Evolutionary conservation across 2,888 invertebrate genomes (phyloP).

Genomic region (Torymus texanus): DNA sequence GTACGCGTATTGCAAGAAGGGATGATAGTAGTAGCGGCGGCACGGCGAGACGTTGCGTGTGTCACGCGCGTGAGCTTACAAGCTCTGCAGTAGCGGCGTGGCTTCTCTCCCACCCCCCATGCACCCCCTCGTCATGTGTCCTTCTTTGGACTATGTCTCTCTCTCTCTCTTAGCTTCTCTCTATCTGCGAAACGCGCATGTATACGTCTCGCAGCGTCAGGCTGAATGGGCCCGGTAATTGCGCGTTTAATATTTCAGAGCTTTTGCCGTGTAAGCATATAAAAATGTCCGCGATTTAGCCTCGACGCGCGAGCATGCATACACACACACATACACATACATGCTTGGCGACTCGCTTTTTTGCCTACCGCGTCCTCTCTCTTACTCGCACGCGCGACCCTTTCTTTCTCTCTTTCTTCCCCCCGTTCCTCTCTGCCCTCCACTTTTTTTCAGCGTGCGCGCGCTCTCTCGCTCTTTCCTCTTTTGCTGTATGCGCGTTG

Average conservation of each 20-base stretch:
- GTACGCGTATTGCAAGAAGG: constrained; percentile 59
- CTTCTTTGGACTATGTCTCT: constrained; percentile 25
- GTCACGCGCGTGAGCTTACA: constrained; percentile 61
- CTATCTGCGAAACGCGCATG: constrained; percentile 46
- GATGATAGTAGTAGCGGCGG: constrained; percentile 41
- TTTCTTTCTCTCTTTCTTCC: constrained; percentile 53
- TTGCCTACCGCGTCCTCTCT: constrained; percentile 58
- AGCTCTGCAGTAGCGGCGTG: constrained; percentile 10
- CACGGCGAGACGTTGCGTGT: constrained; percentile 50
- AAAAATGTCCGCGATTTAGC: constrained; percentile 69
- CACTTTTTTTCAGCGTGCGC: background rate
- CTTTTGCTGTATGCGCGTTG: constrained; percentile 11
- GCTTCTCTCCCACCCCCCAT: constrained; percentile 56
- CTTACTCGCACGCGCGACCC: constrained; percentile 46
- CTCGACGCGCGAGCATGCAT: constrained; percentile 44
- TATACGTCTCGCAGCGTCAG: constrained; percentile 68
- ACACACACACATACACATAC: background rate
- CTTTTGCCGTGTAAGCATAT: constrained; percentile 71
- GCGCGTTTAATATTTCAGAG: constrained; percentile 75
- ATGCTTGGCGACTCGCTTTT: constrained; percentile 44
- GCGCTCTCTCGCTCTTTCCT: constrained; percentile 13
- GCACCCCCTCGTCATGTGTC: constrained; percentile 49
- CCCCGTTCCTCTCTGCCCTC: constrained; percentile 56
- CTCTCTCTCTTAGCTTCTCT: constrained; percentile 52
- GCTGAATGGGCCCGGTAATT: constrained; percentile 74